phyloP scores from a whole-genome alignment of 1,140 invertebrate genomes.

The Trissolcus basalis region DNA sequence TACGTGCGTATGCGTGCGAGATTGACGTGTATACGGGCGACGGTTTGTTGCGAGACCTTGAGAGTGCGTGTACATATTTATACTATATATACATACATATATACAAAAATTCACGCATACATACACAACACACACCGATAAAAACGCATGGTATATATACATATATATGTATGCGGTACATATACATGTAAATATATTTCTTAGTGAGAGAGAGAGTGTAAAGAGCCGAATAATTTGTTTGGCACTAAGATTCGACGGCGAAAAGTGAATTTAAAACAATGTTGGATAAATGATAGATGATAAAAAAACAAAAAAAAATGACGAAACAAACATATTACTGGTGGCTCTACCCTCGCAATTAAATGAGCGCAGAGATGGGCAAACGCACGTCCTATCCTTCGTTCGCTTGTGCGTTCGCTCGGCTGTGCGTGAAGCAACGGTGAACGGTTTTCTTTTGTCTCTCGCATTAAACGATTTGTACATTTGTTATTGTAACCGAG shows the following conservation, averaged over 20 bases:
- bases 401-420: conserved; percentile 7
- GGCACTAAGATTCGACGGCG: conserved; percentile 4
- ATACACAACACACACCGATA: conserved; percentile 60
- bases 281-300: conserved; percentile 57
- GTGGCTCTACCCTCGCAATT: conserved; percentile 74
- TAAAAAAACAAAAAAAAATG: conserved; percentile 12
- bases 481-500: conserved; percentile 31
- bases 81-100: conserved; percentile 66
- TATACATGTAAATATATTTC: conserved; percentile 35
- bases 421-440: conserved; percentile 29
- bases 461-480: conserved; percentile 27
- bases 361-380: conserved; percentile 63
- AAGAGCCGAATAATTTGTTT: conserved; percentile 42
- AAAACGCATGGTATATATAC: conserved; percentile 50
- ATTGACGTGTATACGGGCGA: conserved; percentile 59
- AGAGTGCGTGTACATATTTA: conserved; percentile 73
- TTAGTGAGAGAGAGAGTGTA: conserved; percentile 40
- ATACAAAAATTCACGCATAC: conserved; percentile 60
- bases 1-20: conserved; percentile 62
- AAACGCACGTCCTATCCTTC: conserved; percentile 24
- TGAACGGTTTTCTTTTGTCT: conserved; percentile 31
- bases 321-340: conserved; percentile 57
- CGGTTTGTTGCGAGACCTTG: conserved; percentile 67
- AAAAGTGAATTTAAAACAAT: conserved; percentile 21
- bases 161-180: conserved; percentile 69